phyloP scores from a whole-genome alignment of 2,888 invertebrate genomes.

The Seira musarum region DNA sequence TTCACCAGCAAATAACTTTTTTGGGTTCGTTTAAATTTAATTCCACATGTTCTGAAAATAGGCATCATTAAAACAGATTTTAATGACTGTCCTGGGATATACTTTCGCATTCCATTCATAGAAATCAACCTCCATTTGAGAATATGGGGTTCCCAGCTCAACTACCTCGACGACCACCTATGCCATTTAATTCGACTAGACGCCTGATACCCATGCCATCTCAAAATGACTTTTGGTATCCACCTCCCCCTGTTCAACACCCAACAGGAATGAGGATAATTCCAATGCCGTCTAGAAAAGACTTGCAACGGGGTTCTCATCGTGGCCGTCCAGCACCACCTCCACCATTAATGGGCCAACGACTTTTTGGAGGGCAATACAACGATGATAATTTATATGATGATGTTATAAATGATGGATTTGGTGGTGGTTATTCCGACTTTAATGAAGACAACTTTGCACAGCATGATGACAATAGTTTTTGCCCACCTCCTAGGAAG shows the following conservation, averaged over 20 bases:
- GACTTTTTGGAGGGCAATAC: no score
- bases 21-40: background rate
- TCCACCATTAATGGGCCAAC: constrained; percentile 19
- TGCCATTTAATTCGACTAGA: no score
- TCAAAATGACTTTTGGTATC: background rate
- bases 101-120: no score
- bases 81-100: no score
- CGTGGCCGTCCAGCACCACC: constrained; percentile 22
- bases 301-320: background rate
- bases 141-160: background rate
- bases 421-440: constrained; percentile 31
- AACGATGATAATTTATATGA: no score
- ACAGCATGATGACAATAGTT: constrained; percentile 18
- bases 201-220: background rate
- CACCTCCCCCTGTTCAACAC: background rate
- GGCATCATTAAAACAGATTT: no score
- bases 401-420: background rate
- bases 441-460: constrained; percentile 18
- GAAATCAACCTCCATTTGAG: background rate
- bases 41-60: no score
- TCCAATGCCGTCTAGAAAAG: constrained; percentile 44
- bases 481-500: constrained; percentile 21
- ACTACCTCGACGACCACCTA: background rate
- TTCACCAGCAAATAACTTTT: background rate
- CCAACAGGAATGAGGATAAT: constrained; percentile 33